Evolutionary conservation across 1,140 invertebrate species (phyloP).

Genomic region (Fopius arisanus): DNA sequence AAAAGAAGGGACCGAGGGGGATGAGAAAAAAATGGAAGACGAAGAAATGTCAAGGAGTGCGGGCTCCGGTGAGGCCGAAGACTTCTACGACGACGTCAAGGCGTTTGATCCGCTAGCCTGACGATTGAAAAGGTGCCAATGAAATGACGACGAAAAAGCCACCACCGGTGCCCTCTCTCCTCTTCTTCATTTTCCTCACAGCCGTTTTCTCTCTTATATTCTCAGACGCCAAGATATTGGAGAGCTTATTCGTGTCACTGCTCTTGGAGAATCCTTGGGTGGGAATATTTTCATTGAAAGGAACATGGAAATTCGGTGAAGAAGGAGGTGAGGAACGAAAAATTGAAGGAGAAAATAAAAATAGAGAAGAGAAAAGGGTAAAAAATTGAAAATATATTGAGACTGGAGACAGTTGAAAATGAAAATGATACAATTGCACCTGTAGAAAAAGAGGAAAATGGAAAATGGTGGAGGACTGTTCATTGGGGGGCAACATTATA

Average conservation of each 20-base stretch:
- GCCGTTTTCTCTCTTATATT: neutral
- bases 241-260: slow-evolving; percentile 19
- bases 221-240: slow-evolving; percentile 32
- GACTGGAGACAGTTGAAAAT: neutral
- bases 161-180: neutral
- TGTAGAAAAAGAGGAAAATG: slow-evolving; percentile 34
- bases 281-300: neutral
- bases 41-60: slow-evolving; percentile 9
- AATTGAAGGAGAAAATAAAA: slow-evolving; percentile 5
- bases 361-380: no score
- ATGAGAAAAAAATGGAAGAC: neutral
- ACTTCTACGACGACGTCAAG: slow-evolving; percentile 31
- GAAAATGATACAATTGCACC: neutral
- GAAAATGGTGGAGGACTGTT: slow-evolving; percentile 34
- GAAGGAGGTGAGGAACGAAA: neutral
- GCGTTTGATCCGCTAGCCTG: slow-evolving; percentile 55
- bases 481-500: slow-evolving; percentile 29
- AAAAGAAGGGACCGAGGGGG: neutral
- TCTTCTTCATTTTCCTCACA: neutral
- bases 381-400: no score
- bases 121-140: slow-evolving; percentile 62
- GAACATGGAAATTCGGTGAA: neutral
- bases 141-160: slow-evolving; percentile 39
- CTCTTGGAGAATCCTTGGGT: neutral
- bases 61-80: neutral